phyloP scores from a whole-genome alignment of 2,113 vertebrate genomes.

The Gorsachius goisagi region DNA sequence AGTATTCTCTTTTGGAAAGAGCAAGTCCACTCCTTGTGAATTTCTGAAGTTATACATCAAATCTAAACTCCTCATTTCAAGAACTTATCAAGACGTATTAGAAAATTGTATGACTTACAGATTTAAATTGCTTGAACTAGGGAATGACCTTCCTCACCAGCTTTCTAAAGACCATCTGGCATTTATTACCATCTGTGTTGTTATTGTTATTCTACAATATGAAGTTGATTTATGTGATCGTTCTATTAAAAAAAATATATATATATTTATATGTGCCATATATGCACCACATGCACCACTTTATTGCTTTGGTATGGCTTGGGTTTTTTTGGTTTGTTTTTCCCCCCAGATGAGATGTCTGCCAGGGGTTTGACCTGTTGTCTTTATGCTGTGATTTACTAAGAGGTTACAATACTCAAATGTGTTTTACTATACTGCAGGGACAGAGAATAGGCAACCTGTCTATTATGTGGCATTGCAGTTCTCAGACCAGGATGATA shows the following conservation, averaged over 20 bases:
- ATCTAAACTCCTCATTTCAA: not conserved
- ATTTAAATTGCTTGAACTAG: not conserved
- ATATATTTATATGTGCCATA: no score
- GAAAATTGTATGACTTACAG: not conserved
- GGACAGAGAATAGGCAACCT: not conserved
- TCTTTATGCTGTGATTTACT: not conserved
- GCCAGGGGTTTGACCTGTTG: not conserved
- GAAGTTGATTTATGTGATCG: not conserved
- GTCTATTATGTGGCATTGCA: not conserved
- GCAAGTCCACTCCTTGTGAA: not conserved
- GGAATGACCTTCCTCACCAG: not conserved
- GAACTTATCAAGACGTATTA: not conserved
- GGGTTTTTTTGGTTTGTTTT: not conserved
- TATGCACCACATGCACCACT: no score
- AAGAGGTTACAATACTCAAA: not conserved
- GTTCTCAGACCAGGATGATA: not conserved
- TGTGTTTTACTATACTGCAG: not conserved
- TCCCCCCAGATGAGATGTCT: not conserved
- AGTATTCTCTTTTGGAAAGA: not conserved
- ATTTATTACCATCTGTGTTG: not conserved
- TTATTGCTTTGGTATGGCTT: not conserved
- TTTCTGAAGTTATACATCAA: not conserved
- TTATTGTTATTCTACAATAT: not conserved
- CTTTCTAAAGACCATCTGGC: not conserved
- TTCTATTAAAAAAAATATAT: not conserved